phyloP scores from a whole-genome alignment of 1,140 invertebrate genomes.

The Drosophila obscura region DNA sequence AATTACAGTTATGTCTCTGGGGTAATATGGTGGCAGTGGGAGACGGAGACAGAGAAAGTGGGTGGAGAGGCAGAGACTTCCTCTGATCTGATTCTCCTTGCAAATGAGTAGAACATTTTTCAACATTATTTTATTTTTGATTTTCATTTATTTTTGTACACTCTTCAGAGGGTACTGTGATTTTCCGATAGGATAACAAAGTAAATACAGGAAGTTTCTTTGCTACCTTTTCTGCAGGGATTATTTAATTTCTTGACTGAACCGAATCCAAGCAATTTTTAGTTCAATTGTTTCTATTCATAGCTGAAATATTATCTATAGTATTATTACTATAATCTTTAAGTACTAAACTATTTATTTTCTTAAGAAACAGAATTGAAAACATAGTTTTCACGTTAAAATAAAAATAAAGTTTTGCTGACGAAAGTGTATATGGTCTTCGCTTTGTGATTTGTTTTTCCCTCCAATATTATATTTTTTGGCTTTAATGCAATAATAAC shows the following conservation, averaged over 20 bases:
- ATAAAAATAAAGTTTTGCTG: no score
- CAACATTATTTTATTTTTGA: slow-evolving; percentile 28
- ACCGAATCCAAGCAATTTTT: no score
- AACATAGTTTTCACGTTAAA: slow-evolving; percentile 6
- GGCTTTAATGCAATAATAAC: slow-evolving; percentile 58
- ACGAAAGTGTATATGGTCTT: no score
- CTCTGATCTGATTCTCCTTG: slow-evolving; percentile 6
- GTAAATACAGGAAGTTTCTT: no score
- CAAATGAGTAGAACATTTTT: slow-evolving; percentile 65
- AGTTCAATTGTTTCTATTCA: no score
- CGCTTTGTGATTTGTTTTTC: neutral
- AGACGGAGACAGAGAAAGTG: neutral
- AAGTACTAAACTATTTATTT: neutral
- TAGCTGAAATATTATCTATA: no score
- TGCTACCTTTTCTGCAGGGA: no score
- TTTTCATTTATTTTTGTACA: slow-evolving; percentile 3
- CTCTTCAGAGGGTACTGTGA: neutral
- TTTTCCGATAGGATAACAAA: neutral
- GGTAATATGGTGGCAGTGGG: slow-evolving; percentile 52
- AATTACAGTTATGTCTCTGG: slow-evolving; percentile 81
- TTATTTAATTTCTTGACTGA: no score
- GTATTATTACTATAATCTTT: no score
- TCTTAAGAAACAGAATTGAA: neutral
- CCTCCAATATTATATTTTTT: slow-evolving; percentile 22
- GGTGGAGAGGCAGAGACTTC: neutral